Evolutionary conservation across 2,797 vertebrate species (phyloP).

Genomic region (Acropternis orthonyx): DNA sequence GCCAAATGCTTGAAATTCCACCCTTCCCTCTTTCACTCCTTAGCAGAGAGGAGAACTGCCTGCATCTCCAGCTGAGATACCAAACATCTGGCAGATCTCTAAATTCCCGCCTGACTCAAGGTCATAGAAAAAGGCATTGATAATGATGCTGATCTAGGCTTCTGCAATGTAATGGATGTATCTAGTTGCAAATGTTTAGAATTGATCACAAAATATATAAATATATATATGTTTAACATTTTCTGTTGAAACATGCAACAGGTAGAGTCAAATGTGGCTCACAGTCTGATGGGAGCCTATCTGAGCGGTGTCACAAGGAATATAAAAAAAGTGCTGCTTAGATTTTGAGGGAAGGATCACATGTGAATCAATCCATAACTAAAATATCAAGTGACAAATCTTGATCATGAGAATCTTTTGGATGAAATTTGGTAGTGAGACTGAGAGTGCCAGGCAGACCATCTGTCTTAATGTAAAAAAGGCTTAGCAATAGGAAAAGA

Average conservation of each 20-base stretch:
- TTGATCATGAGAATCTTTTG: background rate
- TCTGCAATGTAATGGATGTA: background rate
- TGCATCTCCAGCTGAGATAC: background rate
- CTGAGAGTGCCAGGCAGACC: background rate
- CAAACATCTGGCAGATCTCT: conserved; percentile 15
- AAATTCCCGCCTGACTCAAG: background rate
- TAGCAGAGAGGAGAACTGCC: background rate
- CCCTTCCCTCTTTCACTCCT: background rate
- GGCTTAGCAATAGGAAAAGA: background rate
- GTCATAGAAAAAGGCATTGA: background rate
- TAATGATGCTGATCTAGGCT: background rate
- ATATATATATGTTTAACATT: background rate
- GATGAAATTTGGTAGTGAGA: background rate
- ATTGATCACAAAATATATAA: background rate
- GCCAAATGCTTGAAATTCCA: conserved; percentile 52
- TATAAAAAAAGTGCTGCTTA: background rate
- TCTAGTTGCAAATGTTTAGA: background rate
- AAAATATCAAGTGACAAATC: background rate
- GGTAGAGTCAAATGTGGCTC: background rate
- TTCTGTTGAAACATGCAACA: background rate
- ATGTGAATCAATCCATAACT: background rate
- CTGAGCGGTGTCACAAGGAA: background rate
- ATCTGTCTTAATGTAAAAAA: background rate
- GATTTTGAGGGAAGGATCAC: background rate
- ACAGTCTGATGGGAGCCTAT: background rate